These are phyloP conservation scores for Urocyon cinereoargenteus DNA, from an alignment of 2,797 vertebrate genomes.

Conservation along the genomic window DNA sequence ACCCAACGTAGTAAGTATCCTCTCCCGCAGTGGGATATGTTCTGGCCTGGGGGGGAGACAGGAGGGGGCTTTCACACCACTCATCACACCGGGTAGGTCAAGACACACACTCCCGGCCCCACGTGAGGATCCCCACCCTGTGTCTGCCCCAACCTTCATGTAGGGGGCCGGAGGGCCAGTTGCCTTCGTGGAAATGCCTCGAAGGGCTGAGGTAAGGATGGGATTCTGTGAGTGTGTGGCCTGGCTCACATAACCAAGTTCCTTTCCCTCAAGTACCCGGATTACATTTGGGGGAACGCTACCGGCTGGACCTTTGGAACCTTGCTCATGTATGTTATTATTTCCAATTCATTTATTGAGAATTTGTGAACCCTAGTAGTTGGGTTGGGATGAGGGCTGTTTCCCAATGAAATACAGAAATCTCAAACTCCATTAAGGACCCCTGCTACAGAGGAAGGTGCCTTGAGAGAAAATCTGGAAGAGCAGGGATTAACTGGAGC, in stretches of 20 bases:
- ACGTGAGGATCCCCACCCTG: not conserved
- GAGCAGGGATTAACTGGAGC: not conserved
- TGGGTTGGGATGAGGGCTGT: not conserved
- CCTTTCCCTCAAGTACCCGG: not conserved
- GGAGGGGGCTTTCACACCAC: not conserved
- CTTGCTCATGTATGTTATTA: not conserved
- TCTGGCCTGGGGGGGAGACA: not conserved
- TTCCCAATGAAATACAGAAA: slow-evolving; percentile 38
- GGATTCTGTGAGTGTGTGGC: not conserved
- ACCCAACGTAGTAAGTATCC: not conserved
- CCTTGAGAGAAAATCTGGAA: not conserved
- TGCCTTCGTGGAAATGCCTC: not conserved
- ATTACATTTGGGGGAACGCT: not conserved
- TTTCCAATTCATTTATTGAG: not conserved
- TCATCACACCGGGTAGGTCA: not conserved
- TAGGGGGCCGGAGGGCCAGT: not conserved
- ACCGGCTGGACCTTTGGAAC: not conserved
- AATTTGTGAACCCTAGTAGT: not conserved
- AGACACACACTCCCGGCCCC: not conserved
- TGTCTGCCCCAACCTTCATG: not conserved
- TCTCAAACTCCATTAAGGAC: not conserved
- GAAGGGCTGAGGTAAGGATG: not conserved
- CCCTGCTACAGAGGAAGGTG: not conserved
- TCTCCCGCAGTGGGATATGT: not conserved
- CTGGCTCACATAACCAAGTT: not conserved